Conservation (phyloP, 2,888 invertebrate genomes). For the Taphrorychus bicolor region DNA sequence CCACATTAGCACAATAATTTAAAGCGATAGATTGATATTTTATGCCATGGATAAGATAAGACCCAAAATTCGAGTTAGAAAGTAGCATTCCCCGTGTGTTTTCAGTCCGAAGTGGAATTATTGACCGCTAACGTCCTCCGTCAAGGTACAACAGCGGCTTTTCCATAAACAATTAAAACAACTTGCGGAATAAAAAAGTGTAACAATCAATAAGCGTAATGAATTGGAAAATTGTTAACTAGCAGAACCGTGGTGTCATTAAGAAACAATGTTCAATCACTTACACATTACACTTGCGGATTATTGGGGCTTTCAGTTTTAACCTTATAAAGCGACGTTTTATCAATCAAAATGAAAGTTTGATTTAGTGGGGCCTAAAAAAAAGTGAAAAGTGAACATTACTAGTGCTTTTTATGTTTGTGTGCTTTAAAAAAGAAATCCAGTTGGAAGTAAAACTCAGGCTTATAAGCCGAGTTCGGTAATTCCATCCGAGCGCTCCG, state of each 20-base stretch:
- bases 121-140: not conserved
- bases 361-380: not conserved
- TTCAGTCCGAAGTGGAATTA: not conserved
- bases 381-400: not conserved
- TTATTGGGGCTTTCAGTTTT: not conserved
- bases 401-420: not conserved
- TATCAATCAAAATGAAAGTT: not conserved
- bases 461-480: too few relatives aligned
- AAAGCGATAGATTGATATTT: constrained; percentile 1
- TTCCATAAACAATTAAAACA: not conserved
- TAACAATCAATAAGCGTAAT: not conserved
- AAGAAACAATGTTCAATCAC: not conserved
- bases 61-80: constrained; percentile 6
- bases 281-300: not conserved
- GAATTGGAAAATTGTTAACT: not conserved
- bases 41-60: constrained; percentile 13
- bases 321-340: not conserved
- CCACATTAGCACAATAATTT: constrained; percentile 15
- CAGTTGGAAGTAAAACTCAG: too few relatives aligned
- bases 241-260: not conserved
- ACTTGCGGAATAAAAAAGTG: not conserved
- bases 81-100: not conserved
- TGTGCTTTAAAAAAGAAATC: too few relatives aligned
- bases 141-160: not conserved
- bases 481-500: too few relatives aligned